phyloP scores from a whole-genome alignment of 2,113 vertebrate species.

The Cheirogaleus medius region DNA sequence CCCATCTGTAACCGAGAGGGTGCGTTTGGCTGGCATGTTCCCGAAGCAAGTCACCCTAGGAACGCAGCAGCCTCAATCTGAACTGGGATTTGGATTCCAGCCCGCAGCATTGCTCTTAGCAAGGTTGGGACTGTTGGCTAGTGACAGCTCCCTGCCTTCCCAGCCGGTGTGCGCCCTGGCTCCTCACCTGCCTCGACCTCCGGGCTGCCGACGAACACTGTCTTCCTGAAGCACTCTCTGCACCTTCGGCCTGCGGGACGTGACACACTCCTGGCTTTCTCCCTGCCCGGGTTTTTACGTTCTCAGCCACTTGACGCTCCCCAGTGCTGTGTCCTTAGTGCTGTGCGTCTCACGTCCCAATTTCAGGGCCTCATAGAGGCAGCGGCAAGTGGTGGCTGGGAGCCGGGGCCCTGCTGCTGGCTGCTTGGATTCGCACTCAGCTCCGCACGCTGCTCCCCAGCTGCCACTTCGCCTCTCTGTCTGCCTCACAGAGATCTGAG shows the following conservation, averaged over 20 bases:
- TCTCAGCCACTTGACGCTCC: background rate
- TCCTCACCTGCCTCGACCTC: background rate
- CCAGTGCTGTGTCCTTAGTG: background rate
- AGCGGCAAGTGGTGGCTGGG: background rate
- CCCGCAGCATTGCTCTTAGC: background rate
- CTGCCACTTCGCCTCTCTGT: background rate
- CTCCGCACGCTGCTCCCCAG: background rate
- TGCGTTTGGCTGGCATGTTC: background rate
- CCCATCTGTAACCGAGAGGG: background rate
- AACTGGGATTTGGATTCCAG: background rate
- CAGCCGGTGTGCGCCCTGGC: too few species aligned
- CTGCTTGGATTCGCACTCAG: background rate
- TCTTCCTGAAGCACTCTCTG: background rate
- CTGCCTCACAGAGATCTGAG: background rate
- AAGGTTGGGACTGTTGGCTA: background rate
- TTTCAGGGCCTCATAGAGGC: background rate
- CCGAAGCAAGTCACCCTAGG: background rate
- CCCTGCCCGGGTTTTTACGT: background rate
- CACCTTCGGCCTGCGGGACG: background rate
- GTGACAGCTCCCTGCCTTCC: background rate
- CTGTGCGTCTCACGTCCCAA: background rate
- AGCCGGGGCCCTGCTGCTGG: background rate
- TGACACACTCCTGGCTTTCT: background rate
- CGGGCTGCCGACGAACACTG: background rate
- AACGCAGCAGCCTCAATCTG: background rate